phyloP scores from a whole-genome alignment of 2,113 vertebrate genomes.

The Leptobrachium leishanense region DNA sequence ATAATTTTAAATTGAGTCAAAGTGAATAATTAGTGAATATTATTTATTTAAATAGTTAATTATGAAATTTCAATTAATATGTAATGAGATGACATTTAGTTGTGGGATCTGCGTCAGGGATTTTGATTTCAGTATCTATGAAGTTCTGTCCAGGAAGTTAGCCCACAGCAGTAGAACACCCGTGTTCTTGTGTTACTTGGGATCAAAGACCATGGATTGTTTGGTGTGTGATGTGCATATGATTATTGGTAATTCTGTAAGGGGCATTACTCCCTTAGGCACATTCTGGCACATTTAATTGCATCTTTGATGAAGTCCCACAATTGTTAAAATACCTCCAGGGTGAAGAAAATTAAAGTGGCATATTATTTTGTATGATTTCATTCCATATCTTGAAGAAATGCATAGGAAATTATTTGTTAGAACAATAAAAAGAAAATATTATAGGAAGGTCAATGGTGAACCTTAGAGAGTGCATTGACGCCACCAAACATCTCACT shows the following conservation, averaged over 20 bases:
- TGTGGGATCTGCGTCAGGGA: neutral
- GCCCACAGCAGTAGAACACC: constrained; percentile 34
- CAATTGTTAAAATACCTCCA: constrained; percentile 46
- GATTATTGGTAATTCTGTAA: constrained; percentile 36
- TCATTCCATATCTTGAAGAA: constrained; percentile 33
- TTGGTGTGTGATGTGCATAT: constrained; percentile 43
- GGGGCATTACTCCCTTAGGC: constrained; percentile 40
- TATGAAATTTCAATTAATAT: constrained; percentile 24
- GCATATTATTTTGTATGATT: constrained; percentile 41
- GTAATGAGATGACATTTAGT: constrained; percentile 10
- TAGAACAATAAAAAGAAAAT: constrained; percentile 32
- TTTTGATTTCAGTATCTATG: constrained; percentile 23
- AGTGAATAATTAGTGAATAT: constrained; percentile 21
- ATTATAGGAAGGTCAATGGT: constrained; percentile 32
- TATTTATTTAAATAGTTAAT: constrained; percentile 30
- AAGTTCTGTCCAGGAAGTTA: constrained; percentile 21
- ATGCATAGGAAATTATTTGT: constrained; percentile 27
- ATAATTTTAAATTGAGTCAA: constrained; percentile 2
- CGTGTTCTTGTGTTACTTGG: constrained; percentile 39
- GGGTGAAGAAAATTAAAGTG: constrained; percentile 40
- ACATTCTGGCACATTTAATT: constrained; percentile 48
- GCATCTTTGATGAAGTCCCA: constrained; percentile 40
- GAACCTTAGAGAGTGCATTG: constrained; percentile 24
- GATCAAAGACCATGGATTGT: constrained; percentile 41
- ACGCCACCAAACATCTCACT: neutral